Conservation (phyloP, 1,140 invertebrate species). For the Zaprionus gabonicus region DNA sequence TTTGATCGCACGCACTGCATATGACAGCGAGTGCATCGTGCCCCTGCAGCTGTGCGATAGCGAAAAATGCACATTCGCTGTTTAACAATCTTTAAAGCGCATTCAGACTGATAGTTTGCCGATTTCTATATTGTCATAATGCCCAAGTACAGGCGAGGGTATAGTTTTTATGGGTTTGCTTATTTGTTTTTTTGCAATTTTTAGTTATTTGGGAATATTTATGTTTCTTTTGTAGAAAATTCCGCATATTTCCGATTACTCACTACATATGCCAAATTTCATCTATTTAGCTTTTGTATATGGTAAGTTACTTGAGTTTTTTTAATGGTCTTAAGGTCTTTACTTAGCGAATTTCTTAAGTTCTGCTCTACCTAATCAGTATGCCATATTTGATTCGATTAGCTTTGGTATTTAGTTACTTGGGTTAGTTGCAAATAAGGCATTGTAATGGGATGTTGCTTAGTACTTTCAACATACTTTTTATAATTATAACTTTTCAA, state of each 20-base stretch:
- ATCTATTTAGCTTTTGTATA: too few relatives aligned
- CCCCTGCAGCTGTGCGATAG: constrained; percentile 58
- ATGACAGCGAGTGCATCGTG: constrained; percentile 37
- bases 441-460: background rate
- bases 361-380: background rate
- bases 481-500: too few relatives aligned
- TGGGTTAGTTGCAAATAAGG: background rate
- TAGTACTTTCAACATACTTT: too few relatives aligned
- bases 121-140: background rate
- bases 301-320: too few relatives aligned
- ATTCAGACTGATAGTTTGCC: background rate
- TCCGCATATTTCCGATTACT: too few relatives aligned
- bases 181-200: background rate
- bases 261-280: too few relatives aligned
- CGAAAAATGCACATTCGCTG: constrained; percentile 40
- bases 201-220: too few relatives aligned
- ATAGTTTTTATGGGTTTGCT: background rate
- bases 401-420: background rate
- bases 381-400: background rate
- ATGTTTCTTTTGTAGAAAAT: too few relatives aligned
- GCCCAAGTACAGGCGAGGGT: background rate
- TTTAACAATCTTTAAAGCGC: constrained; percentile 32
- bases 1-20: constrained; percentile 43
- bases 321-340: too few relatives aligned
- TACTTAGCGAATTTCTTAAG: too few relatives aligned